Percentiles rank a stretch among this genome's conserved stretches.
Evolutionary conservation across 2,888 invertebrate species (phyloP).

Genomic region (Eupithecia insigniata): DNA sequence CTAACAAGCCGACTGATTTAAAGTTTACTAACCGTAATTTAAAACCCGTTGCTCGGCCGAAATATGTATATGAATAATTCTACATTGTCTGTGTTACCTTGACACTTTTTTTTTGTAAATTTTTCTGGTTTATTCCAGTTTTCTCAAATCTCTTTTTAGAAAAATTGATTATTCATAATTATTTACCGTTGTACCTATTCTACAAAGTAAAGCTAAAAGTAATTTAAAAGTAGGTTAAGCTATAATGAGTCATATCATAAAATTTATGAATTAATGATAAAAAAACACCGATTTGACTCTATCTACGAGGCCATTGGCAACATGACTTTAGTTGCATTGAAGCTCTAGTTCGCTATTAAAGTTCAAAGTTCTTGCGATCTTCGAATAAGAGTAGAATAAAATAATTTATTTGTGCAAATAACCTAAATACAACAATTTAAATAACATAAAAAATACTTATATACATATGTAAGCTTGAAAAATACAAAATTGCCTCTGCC

Average conservation of each 20-base stretch:
- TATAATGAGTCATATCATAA: conserved; percentile 1
- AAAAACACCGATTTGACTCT: not conserved
- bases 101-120: conserved; percentile 32
- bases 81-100: conserved; percentile 40
- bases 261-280: not conserved
- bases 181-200: conserved; percentile 29
- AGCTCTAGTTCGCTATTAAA: no score
- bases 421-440: no score
- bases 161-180: not conserved
- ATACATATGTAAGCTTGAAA: no score
- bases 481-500: no score
- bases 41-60: conserved; percentile 47
- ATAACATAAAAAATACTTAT: no score
- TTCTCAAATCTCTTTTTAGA: not conserved
- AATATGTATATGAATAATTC: conserved; percentile 40
- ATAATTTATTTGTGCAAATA: no score
- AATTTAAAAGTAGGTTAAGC: conserved; percentile 16
- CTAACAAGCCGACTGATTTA: conserved; percentile 17
- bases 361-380: no score
- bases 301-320: not conserved
- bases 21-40: conserved; percentile 28
- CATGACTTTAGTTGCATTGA: not conserved
- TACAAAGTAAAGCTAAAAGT: conserved; percentile 10
- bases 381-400: no score
- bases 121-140: not conserved